Evolutionary conservation across 2,797 vertebrate species (phyloP).

Genomic region (Eospalax fontanierii): DNA sequence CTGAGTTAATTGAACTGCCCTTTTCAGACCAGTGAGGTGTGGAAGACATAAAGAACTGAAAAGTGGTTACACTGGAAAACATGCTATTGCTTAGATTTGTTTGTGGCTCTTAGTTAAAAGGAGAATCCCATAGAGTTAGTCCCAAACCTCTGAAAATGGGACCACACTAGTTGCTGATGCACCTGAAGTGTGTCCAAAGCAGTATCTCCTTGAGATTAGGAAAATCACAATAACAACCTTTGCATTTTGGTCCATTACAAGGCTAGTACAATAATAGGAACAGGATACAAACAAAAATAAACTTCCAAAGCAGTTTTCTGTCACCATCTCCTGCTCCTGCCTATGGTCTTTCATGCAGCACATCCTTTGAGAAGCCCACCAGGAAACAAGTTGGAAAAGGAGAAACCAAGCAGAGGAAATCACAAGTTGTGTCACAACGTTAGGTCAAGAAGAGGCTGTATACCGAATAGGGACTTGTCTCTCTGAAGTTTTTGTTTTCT

Average conservation of each 20-base stretch:
- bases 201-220: background rate
- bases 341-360: background rate
- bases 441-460: background rate
- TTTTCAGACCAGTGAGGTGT: conserved; percentile 1
- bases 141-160: background rate
- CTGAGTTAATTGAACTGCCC: background rate
- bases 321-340: background rate
- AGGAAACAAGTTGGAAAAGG: background rate
- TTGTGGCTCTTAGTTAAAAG: background rate
- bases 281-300: background rate
- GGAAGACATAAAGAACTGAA: background rate
- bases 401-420: background rate
- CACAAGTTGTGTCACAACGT: background rate
- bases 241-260: background rate
- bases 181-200: background rate
- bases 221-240: background rate
- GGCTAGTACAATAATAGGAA: background rate
- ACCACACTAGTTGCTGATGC: background rate
- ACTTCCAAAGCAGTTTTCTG: background rate
- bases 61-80: background rate
- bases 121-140: background rate
- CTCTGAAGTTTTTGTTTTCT: no score
- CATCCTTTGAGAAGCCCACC: background rate
- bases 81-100: background rate
- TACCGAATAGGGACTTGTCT: no score